These are phyloP conservation scores for Nowickia ferox DNA, from an alignment of 2,888 invertebrate species.

Conservation along the genomic window DNA sequence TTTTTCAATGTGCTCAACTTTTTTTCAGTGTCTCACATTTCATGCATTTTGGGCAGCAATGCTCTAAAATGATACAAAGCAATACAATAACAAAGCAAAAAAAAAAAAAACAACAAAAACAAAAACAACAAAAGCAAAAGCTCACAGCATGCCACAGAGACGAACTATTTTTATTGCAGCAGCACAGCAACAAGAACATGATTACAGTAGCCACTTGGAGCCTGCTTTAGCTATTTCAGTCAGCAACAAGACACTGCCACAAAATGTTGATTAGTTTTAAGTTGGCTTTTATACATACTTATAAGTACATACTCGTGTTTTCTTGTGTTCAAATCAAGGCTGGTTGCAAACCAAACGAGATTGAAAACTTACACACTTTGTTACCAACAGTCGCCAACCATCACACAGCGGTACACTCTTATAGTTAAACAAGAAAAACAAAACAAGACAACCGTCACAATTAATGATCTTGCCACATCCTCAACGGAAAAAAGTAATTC, in stretches of 20 bases:
- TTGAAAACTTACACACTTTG: constrained; percentile 6
- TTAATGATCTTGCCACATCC: constrained; percentile 80
- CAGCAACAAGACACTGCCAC: constrained; percentile 37
- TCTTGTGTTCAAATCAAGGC: constrained; percentile 68
- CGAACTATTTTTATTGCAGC: constrained; percentile 48
- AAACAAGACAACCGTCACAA: constrained; percentile 77
- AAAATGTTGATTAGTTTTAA: constrained; percentile 64
- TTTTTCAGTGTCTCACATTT: no score
- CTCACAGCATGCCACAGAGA: constrained; percentile 48
- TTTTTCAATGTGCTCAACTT: no score
- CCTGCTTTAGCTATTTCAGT: constrained; percentile 39
- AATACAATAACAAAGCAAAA: constrained; percentile 37
- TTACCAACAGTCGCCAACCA: neutral
- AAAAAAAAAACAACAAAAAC: constrained; percentile 30
- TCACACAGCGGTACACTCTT: neutral
- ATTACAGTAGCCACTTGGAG: constrained; percentile 50
- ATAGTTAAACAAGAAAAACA: constrained; percentile 1
- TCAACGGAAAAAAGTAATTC: constrained; percentile 74
- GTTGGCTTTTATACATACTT: constrained; percentile 38
- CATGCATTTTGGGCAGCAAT: no score
- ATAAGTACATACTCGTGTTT: neutral
- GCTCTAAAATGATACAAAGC: constrained; percentile 57
- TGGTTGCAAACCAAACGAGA: constrained; percentile 56
- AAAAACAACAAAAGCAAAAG: constrained; percentile 18
- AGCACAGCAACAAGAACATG: constrained; percentile 50